Evolutionary conservation across 2,797 vertebrate species (phyloP).

Genomic region (Eurystomus glaucurus): DNA sequence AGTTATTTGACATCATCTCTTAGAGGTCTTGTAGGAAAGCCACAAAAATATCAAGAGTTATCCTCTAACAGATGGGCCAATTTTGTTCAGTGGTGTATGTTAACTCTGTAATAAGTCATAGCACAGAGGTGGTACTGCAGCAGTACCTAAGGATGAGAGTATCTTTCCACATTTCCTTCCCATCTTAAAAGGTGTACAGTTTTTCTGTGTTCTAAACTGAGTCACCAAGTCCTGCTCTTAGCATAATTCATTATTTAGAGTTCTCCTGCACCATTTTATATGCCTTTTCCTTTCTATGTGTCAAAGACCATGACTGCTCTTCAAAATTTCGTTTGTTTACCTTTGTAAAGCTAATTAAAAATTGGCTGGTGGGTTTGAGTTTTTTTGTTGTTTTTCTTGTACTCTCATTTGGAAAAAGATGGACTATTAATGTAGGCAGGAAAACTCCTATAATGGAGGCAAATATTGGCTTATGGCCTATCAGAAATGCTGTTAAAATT

Average conservation of each 20-base stretch:
- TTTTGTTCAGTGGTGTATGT: neutral
- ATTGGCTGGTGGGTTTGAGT: rapidly evolving
- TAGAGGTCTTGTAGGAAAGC: neutral
- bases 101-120: neutral
- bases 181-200: neutral
- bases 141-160: neutral
- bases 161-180: neutral
- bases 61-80: neutral
- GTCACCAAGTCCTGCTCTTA: neutral
- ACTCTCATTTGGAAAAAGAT: neutral
- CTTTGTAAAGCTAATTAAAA: neutral
- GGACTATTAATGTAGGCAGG: neutral
- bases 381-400: neutral
- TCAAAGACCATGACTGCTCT: neutral
- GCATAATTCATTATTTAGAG: neutral
- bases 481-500: neutral
- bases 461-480: neutral
- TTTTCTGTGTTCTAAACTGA: neutral
- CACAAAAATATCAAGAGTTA: neutral
- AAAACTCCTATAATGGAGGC: neutral
- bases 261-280: neutral
- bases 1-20: neutral
- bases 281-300: neutral
- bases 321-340: neutral
- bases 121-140: neutral